Base-by-base conservation (phyloP, 2,888 invertebrate genomes). In the Odontocerum albicorne region DNA sequence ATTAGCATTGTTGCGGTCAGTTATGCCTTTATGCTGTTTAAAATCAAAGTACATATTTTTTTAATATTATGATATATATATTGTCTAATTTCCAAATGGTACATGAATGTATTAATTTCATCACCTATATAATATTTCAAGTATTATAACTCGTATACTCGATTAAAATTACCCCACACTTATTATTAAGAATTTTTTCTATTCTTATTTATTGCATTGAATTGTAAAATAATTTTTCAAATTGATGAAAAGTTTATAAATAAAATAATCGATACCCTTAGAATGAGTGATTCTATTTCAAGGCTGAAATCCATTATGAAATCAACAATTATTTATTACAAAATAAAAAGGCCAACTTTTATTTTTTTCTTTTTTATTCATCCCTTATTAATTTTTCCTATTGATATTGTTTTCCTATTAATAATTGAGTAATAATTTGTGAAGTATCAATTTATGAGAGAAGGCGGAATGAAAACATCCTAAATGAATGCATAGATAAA, bases 301-400 rank as follows among this genome's bases (percentile, higher is more conserved):
- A 55, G 55, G 55, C 55, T 55, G 55, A 55, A 46, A 49, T 55
- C 47, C 44, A 39, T 55, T 55, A 38, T 33, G 38, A 44, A 44
- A 35, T 40, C 42, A 42, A 49, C 40, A 35, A 35, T 55, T 49
- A 55, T 55, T 55, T 55, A 55, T 55, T 55, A 44, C 27, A 42
- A 20, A 33, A 49, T 44, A 42, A 55, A 55, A 55, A 49, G 47
- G 42, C 42, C 32, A 43, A 44, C 40, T 55, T 55, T 44, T 43
- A 55, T 38, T 38, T 21, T 12, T 7, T 3, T 39, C n/a, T 39
- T 13, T 39, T 39, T 39, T 16, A 16, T 39, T 39, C n/a, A n/a
- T 10, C 7, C 7, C 6, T 27, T 27, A 27, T 6, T 27, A 27
- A 27, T 12, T 13, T 38, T 32, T 12, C 13, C 13, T 32, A 32